Evolutionary conservation across 1,140 invertebrate genomes (phyloP).

Genomic region (Cylas formicarius): DNA sequence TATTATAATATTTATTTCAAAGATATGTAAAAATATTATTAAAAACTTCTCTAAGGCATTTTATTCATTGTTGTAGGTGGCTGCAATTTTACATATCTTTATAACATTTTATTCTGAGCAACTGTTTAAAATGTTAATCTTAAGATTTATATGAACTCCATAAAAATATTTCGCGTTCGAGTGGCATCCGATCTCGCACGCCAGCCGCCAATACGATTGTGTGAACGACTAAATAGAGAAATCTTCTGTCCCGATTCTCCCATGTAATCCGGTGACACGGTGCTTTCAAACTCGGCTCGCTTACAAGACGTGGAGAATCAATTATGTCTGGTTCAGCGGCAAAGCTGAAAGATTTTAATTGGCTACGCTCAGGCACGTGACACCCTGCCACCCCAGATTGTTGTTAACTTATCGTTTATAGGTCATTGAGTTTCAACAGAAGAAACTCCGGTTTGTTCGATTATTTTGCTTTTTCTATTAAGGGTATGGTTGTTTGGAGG

Average conservation of each 20-base stretch:
- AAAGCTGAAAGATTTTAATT: constrained; percentile 23
- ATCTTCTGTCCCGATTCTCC: constrained; percentile 25
- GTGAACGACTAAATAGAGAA: too few relatives aligned
- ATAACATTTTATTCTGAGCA: too few relatives aligned
- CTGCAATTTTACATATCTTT: too few relatives aligned
- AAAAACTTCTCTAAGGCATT: too few relatives aligned
- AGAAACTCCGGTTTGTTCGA: neutral
- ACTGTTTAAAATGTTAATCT: too few relatives aligned
- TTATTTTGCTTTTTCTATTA: constrained; percentile 6
- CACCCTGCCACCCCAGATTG: constrained; percentile 17
- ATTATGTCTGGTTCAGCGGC: constrained; percentile 29
- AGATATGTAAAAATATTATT: too few relatives aligned
- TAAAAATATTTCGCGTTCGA: too few relatives aligned
- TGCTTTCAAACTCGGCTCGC: constrained; percentile 29
- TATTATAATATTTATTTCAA: too few relatives aligned
- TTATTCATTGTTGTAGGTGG: too few relatives aligned
- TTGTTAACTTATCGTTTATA: constrained; percentile 23
- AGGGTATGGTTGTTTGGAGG: neutral
- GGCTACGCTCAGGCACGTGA: constrained; percentile 34
- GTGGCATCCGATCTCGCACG: too few relatives aligned
- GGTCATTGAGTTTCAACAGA: constrained; percentile 24
- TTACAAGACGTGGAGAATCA: constrained; percentile 34
- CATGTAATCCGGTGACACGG: constrained; percentile 34
- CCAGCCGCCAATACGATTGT: too few relatives aligned
- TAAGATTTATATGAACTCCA: too few relatives aligned